phyloP scores from a whole-genome alignment of 2,888 invertebrate species.

The Hylaea fasciaria region DNA sequence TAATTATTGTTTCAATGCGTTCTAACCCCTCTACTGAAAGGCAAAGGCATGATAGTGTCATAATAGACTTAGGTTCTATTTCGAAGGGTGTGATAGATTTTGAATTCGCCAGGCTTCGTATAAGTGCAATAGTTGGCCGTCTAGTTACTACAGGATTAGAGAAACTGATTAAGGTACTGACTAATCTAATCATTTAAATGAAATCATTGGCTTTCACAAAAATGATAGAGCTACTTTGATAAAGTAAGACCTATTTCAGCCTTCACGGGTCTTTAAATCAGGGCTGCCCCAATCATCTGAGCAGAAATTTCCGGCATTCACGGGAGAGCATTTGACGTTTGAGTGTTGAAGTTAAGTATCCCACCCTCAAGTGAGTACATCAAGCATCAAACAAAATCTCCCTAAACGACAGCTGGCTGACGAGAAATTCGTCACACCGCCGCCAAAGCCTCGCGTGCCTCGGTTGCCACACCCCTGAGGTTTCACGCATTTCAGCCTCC shows the following conservation, averaged over 20 bases:
- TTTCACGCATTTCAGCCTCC: conserved; percentile 57
- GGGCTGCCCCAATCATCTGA: too few relatives aligned
- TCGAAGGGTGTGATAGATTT: conserved; percentile 15
- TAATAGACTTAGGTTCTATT: conserved; percentile 17
- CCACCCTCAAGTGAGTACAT: background rate
- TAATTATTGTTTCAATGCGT: conserved; percentile 54
- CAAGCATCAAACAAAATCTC: background rate
- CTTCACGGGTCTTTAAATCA: too few relatives aligned
- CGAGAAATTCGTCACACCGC: conserved; percentile 14
- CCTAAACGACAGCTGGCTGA: background rate
- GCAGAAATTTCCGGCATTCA: too few relatives aligned
- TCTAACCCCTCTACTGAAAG: conserved; percentile 10
- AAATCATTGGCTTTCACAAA: too few relatives aligned
- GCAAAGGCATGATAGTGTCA: conserved; percentile 21
- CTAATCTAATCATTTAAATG: too few relatives aligned
- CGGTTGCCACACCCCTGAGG: conserved; percentile 42
- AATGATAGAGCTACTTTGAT: too few relatives aligned
- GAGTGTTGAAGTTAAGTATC: too few relatives aligned
- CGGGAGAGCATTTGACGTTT: too few relatives aligned
- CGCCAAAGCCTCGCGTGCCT: conserved; percentile 21
- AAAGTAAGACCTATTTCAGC: too few relatives aligned
- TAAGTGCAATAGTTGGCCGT: background rate
- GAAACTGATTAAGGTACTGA: background rate
- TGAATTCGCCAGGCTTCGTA: background rate
- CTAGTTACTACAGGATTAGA: background rate